phyloP scores from a whole-genome alignment of 2,888 invertebrate genomes.

The Nemotelus nigrinus region DNA sequence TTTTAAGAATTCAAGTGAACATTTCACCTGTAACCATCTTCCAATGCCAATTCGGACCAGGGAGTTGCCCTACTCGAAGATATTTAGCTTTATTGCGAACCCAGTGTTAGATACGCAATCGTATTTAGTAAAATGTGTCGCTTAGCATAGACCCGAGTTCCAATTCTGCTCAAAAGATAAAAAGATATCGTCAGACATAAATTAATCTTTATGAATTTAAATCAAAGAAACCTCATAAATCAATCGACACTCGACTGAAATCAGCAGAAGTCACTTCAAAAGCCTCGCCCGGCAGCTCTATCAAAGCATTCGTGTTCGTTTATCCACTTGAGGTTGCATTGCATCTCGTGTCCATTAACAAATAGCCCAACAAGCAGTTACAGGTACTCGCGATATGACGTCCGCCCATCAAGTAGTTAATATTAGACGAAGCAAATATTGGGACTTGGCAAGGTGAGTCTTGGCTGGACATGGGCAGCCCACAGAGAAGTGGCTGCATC shows the following conservation, averaged over 20 bases:
- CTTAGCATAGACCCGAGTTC: background rate
- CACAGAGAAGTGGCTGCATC: conserved; percentile 12
- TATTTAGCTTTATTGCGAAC: background rate
- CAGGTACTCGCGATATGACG: conserved; percentile 23
- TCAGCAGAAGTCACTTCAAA: background rate
- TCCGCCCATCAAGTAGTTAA: conserved; percentile 12
- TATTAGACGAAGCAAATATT: conserved; percentile 31
- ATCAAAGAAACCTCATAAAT: background rate
- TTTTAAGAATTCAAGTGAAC: conserved; percentile 15
- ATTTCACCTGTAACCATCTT: conserved; percentile 4
- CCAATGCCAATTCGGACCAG: background rate
- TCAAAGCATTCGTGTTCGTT: background rate
- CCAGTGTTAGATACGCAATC: background rate
- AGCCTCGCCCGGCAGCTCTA: background rate
- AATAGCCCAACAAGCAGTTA: conserved; percentile 18
- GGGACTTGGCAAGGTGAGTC: conserved; percentile 24
- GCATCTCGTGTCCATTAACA: conserved; percentile 34
- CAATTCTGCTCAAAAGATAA: too few species aligned
- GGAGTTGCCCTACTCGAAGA: background rate
- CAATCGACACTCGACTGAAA: background rate
- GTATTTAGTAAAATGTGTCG: background rate
- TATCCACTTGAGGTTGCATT: background rate
- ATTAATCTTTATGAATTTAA: background rate
- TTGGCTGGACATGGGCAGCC: background rate
- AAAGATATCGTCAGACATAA: too few species aligned